A percentile compares a stretch with the other conserved stretches of the same genome.
These are phyloP conservation scores for Schizothorax lantsangensis DNA, from an alignment of 2,797 vertebrate species.

Conservation along the genomic window DNA sequence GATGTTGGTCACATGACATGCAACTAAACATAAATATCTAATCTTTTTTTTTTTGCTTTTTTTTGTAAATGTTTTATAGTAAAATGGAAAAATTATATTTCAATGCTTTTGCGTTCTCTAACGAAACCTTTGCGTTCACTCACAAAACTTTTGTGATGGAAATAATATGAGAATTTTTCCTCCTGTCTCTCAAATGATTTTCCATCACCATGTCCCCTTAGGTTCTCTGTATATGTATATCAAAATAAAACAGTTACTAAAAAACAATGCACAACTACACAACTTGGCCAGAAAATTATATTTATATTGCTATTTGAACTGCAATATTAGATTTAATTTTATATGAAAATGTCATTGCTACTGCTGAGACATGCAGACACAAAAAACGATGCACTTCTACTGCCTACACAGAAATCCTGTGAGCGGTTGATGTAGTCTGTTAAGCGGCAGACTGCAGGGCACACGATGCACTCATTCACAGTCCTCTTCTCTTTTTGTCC, in stretches of 20 bases:
- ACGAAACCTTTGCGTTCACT: not conserved
- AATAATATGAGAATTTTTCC: not conserved
- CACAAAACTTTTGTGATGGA: not conserved
- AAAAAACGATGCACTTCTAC: not conserved
- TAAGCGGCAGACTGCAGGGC: not conserved
- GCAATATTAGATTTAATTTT: not conserved
- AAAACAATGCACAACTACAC: not conserved
- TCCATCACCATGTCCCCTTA: no score
- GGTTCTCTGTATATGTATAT: no score
- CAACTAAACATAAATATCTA: not conserved
- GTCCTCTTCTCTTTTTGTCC: constrained; percentile 41
- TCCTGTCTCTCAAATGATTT: not conserved
- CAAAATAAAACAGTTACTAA: no score
- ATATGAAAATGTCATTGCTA: not conserved
- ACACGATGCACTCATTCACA: not conserved
- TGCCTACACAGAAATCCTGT: not conserved
- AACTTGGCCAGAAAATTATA: not conserved
- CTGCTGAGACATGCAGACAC: not conserved
- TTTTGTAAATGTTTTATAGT: no score
- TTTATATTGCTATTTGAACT: no score
- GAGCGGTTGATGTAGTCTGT: not conserved
- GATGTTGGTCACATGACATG: not conserved
- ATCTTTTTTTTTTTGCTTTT: not conserved
- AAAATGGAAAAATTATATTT: not conserved
- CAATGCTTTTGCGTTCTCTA: not conserved